phyloP scores from a whole-genome alignment of 2,888 invertebrate genomes.

The Vanessa cardui region DNA sequence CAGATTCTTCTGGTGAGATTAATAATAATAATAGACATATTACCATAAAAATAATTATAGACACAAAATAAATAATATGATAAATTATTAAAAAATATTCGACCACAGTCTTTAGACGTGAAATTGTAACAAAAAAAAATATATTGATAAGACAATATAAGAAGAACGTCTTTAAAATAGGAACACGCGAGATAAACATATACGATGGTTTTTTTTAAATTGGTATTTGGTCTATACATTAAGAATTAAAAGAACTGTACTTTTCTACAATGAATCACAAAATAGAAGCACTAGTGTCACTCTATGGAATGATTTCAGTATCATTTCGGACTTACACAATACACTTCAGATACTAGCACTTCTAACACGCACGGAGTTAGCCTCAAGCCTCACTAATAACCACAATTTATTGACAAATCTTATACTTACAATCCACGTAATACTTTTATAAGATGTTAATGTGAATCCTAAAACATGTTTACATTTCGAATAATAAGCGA shows the following conservation, averaged over 20 bases:
- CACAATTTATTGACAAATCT: conserved; percentile 48
- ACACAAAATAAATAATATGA: conserved; percentile 78
- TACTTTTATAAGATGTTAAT: conserved; percentile 70
- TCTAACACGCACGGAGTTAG: conserved; percentile 56
- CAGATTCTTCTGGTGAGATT: conserved; percentile 66
- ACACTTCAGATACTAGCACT: conserved; percentile 49
- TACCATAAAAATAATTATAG: conserved; percentile 57
- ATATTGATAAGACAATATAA: conserved; percentile 54
- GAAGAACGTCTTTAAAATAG: conserved; percentile 74
- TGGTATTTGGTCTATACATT: conserved; percentile 61
- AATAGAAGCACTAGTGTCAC: conserved; percentile 51
- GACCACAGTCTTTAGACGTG: conserved; percentile 77
- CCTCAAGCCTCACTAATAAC: conserved; percentile 74
- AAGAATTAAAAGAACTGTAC: conserved; percentile 21
- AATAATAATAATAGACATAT: conserved; percentile 70
- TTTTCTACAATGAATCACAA: conserved; percentile 43
- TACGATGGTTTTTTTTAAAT: conserved; percentile 41
- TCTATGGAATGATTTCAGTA: conserved; percentile 67
- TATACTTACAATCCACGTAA: conserved; percentile 65
- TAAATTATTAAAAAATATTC: conserved; percentile 69
- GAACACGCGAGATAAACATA: conserved; percentile 64
- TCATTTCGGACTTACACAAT: conserved; percentile 39
- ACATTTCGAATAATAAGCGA: conserved; percentile 51
- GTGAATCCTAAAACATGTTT: conserved; percentile 65
- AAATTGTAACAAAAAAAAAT: conserved; percentile 61